Evolutionary conservation across 2,888 invertebrate genomes (phyloP).

Genomic region (Cephus pulcher): DNA sequence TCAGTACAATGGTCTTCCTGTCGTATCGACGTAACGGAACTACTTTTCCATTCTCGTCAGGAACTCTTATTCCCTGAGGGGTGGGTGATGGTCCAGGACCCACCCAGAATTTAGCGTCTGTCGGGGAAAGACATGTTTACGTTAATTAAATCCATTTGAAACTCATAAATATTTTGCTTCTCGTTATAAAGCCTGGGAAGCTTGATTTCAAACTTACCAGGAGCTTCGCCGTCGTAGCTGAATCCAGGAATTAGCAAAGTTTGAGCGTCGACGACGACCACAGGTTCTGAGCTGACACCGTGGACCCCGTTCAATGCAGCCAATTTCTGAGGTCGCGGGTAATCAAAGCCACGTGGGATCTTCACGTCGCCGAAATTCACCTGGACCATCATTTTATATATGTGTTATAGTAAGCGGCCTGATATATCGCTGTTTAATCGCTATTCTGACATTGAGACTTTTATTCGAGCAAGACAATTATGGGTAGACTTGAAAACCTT

Average conservation of each 20-base stretch:
- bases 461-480: not conserved
- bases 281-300: constrained; percentile 84
- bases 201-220: constrained; percentile 72
- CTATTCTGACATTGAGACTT: not conserved
- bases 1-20: constrained; percentile 88
- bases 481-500: not conserved
- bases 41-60: constrained; percentile 92
- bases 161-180: not conserved
- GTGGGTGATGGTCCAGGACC: constrained; percentile 85
- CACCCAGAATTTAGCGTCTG: constrained; percentile 96
- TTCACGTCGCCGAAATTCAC: constrained; percentile 91
- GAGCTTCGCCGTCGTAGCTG: constrained; percentile 92
- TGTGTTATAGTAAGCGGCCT: not conserved
- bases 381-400: constrained; percentile 64
- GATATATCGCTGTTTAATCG: not conserved
- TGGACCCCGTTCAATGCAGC: constrained; percentile 83
- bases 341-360: constrained; percentile 82
- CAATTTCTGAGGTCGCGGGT: constrained; percentile 86
- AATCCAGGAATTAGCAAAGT: constrained; percentile 91
- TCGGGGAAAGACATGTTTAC: constrained; percentile 18
- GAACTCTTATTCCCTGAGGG: constrained; percentile 85
- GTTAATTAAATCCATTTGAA: constrained; percentile 7
- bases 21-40: constrained; percentile 83
- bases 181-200: not conserved
- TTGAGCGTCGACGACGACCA: constrained; percentile 93